A percentile compares a stretch with the other conserved stretches of the same genome.
These are phyloP conservation scores for Psix sp. DNA, from an alignment of 1,140 invertebrate species.

Conservation along the genomic window DNA sequence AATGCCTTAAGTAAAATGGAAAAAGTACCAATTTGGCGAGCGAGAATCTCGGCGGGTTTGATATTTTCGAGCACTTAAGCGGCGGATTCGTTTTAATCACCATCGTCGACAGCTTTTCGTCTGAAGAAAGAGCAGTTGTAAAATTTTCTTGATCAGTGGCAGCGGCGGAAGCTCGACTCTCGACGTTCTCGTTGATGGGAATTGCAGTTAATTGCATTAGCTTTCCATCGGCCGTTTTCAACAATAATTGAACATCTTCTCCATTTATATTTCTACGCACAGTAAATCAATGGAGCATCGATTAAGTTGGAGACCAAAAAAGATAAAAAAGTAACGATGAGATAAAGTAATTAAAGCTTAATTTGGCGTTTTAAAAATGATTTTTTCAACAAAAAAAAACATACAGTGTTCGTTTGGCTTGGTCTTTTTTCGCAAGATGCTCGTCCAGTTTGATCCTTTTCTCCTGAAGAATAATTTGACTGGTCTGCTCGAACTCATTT, in stretches of 20 bases:
- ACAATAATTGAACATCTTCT: conserved; percentile 73
- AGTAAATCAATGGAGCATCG: conserved; percentile 35
- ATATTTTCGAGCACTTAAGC: conserved; percentile 53
- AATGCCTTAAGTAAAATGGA: background rate
- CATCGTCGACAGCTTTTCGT: conserved; percentile 49
- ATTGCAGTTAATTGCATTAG: conserved; percentile 75
- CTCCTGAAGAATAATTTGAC: conserved; percentile 3
- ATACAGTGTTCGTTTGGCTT: conserved; percentile 16
- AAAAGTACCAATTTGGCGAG: conserved; percentile 71
- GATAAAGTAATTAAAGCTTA: too few species aligned
- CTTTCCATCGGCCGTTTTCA: conserved; percentile 77
- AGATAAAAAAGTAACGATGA: too few species aligned
- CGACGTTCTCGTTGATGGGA: conserved; percentile 61
- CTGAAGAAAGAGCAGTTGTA: conserved; percentile 36
- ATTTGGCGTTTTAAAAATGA: too few species aligned
- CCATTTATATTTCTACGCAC: conserved; percentile 67
- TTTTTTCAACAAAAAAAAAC: conserved; percentile 2
- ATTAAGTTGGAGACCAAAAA: too few species aligned
- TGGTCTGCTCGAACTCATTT: conserved; percentile 37
- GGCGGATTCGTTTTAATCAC: conserved; percentile 65
- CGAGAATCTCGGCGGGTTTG: conserved; percentile 49
- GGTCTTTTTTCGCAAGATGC: background rate
- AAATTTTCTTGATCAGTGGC: conserved; percentile 33
- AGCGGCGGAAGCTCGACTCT: conserved; percentile 24
- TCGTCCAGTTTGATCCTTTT: conserved; percentile 12